Evolutionary conservation across 2,888 invertebrate species (phyloP).

Genomic region (Drosophila rubida): DNA sequence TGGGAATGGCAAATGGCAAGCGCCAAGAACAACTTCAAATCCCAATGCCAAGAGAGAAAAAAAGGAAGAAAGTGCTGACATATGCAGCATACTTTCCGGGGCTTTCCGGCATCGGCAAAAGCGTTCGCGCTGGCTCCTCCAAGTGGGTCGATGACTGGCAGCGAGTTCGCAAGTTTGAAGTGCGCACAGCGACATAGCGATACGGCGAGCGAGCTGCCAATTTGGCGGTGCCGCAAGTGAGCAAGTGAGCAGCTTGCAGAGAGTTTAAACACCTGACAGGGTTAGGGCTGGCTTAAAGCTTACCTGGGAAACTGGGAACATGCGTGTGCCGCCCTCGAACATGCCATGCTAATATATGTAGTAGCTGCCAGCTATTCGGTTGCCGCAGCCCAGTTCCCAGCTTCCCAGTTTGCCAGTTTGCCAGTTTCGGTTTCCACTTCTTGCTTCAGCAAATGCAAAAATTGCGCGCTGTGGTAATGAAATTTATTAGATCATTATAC

Average conservation of each 20-base stretch:
- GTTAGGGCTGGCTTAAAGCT: slow-evolving; percentile 35
- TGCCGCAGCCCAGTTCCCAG: background rate
- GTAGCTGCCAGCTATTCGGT: slow-evolving; percentile 39
- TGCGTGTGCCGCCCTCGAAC: slow-evolving; percentile 9
- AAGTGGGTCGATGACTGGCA: slow-evolving; percentile 67
- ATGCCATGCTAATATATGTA: slow-evolving; percentile 34
- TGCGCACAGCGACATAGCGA: slow-evolving; percentile 52
- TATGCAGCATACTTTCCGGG: slow-evolving; percentile 60
- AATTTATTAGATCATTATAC: slow-evolving; percentile 80
- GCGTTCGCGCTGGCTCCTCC: slow-evolving; percentile 36
- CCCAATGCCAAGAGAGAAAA: slow-evolving; percentile 50
- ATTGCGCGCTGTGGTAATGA: slow-evolving; percentile 73
- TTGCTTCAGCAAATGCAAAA: slow-evolving; percentile 47
- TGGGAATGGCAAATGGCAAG: slow-evolving; percentile 11
- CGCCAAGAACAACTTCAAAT: slow-evolving; percentile 56
- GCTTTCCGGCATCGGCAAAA: slow-evolving; percentile 46
- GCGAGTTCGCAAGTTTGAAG: slow-evolving; percentile 69
- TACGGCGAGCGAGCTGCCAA: no score
- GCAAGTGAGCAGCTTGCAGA: slow-evolving; percentile 56
- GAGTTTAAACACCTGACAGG: slow-evolving; percentile 52
- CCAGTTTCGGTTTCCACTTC: slow-evolving; percentile 21
- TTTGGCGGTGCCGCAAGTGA: slow-evolving; percentile 54
- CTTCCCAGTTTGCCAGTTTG: no score
- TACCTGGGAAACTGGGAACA: slow-evolving; percentile 17
- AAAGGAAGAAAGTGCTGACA: slow-evolving; percentile 67